phyloP scores from a whole-genome alignment of 1,140 invertebrate species.

The Phthorimaea operculella region DNA sequence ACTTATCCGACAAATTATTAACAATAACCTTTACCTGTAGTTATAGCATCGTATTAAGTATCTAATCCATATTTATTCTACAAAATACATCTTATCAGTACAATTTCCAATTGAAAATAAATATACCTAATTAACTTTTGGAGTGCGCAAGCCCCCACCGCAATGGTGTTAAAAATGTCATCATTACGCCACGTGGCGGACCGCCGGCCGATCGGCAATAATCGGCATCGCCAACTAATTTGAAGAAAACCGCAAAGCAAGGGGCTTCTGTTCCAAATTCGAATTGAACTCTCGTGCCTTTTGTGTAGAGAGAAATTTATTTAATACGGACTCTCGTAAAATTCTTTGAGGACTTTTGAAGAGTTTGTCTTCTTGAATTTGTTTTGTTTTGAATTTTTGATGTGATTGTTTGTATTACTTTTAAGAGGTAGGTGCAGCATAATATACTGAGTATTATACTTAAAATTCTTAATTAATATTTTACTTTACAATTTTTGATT shows the following conservation, averaged over 20 bases:
- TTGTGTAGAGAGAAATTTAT: not conserved
- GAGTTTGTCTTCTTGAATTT: not conserved
- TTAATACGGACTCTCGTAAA: not conserved
- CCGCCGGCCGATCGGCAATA: not conserved
- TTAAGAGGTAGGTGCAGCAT: no score
- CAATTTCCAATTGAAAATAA: not conserved
- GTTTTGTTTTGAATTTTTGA: not conserved
- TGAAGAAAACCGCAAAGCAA: not conserved
- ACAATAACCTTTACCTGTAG: no score
- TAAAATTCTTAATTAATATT: no score
- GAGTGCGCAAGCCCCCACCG: not conserved
- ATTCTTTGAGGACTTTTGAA: not conserved
- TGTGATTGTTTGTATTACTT: not conserved
- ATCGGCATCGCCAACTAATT: conserved; percentile 1
- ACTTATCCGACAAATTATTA: no score
- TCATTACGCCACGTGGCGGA: not conserved
- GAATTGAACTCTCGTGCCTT: not conserved
- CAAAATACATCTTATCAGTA: not conserved
- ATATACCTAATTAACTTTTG: not conserved
- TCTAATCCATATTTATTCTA: no score
- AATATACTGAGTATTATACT: no score
- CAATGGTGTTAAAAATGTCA: conserved; percentile 1
- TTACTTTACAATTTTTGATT: no score
- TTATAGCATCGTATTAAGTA: no score
- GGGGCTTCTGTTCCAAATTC: not conserved